These are phyloP conservation scores for Aphaenogaster ashmeadi DNA, from an alignment of 1,140 invertebrate species.

Conservation along the genomic window DNA sequence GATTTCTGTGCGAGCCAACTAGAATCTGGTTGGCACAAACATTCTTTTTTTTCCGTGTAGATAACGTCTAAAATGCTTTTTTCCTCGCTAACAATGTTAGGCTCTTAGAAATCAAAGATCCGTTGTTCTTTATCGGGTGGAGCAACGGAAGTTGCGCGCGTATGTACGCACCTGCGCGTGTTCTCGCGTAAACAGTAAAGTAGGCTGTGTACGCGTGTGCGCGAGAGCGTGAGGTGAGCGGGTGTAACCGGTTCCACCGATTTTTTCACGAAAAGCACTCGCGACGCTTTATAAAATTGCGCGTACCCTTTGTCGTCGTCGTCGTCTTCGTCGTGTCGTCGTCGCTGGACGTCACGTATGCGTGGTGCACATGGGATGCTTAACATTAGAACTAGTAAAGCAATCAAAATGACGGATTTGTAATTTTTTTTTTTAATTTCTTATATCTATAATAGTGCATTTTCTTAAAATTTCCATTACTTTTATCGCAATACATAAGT, in stretches of 20 bases:
- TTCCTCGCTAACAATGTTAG: neutral
- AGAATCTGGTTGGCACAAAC: too few relatives aligned
- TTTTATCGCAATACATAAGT: too few relatives aligned
- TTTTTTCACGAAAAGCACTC: constrained; percentile 79
- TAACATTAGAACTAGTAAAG: neutral
- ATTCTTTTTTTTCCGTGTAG: too few relatives aligned
- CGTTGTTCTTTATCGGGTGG: constrained; percentile 8
- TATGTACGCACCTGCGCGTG: constrained; percentile 68
- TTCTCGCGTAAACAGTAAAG: constrained; percentile 67
- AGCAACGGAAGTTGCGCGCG: neutral
- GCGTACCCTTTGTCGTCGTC: constrained; percentile 71
- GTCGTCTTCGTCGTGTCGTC: constrained; percentile 41
- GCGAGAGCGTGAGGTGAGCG: constrained; percentile 60
- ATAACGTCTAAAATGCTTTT: neutral
- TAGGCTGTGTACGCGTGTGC: constrained; percentile 62
- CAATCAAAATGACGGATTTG: too few relatives aligned
- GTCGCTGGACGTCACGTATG: constrained; percentile 26
- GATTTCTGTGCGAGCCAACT: too few relatives aligned
- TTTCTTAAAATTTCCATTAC: too few relatives aligned
- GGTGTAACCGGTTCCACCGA: constrained; percentile 78
- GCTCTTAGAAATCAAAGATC: neutral
- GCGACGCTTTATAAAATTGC: constrained; percentile 78
- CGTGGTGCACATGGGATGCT: neutral
- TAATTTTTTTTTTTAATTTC: too few relatives aligned
- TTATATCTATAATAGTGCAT: too few relatives aligned